These are phyloP conservation scores for Probosciger aterrimus DNA, from an alignment of 2,113 vertebrate genomes.

Conservation along the genomic window DNA sequence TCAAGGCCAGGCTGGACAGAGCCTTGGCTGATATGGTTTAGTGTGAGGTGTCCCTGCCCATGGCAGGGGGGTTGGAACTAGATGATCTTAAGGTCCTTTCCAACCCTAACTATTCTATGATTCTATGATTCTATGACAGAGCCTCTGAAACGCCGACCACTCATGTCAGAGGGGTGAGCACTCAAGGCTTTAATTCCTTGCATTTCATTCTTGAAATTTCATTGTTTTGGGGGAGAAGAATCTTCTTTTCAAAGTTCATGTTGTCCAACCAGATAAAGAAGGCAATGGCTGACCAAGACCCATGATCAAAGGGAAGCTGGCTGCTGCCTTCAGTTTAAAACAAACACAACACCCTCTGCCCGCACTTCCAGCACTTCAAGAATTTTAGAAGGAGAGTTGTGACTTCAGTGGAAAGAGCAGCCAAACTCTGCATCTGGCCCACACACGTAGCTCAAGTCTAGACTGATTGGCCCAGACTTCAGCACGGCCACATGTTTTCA, in stretches of 20 bases:
- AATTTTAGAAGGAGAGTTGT: slow-evolving; percentile 40
- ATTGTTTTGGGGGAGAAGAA: neutral
- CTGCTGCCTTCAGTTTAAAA: slow-evolving; percentile 36
- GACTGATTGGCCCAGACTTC: slow-evolving; percentile 24
- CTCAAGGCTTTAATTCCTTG: neutral
- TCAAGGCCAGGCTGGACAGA: no score
- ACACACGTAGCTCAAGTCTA: slow-evolving; percentile 60
- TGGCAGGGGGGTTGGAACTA: no score
- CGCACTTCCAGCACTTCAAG: slow-evolving; percentile 33
- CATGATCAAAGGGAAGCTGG: neutral
- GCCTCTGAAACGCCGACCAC: neutral
- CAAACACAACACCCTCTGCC: neutral
- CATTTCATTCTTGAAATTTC: neutral
- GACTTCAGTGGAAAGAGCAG: slow-evolving; percentile 32
- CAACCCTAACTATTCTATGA: no score
- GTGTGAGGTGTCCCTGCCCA: no score
- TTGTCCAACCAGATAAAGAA: neutral
- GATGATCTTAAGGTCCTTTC: no score
- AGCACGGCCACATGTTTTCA: slow-evolving; percentile 52
- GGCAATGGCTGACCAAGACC: neutral
- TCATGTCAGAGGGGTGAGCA: accelerated
- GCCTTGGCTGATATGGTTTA: no score
- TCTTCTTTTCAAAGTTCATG: neutral
- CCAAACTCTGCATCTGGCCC: slow-evolving; percentile 66
- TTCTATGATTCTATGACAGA: no score